Percentiles rank a stretch among this genome's conserved stretches.
Conservation (phyloP, 2,888 invertebrate species). For the Marasmarcha lunaedactyla region DNA sequence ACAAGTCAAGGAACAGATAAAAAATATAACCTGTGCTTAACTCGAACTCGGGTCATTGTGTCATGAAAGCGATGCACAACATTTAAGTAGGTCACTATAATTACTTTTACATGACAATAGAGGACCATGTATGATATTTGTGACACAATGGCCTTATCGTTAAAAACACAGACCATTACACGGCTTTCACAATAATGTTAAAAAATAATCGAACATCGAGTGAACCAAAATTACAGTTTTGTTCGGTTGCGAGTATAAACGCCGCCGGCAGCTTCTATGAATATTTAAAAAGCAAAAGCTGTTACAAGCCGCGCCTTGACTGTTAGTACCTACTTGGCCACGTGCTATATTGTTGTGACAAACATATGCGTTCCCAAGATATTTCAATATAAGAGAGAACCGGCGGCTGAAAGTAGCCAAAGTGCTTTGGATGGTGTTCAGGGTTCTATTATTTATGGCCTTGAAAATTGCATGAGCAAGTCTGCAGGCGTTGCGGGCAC, state of each 20-base stretch:
- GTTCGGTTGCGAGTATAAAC: neutral
- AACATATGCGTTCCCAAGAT: constrained; percentile 30
- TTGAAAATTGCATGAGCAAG: constrained; percentile 66
- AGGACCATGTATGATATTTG: constrained; percentile 28
- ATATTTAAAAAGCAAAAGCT: neutral
- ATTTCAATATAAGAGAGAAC: constrained; percentile 46
- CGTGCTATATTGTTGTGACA: constrained; percentile 2
- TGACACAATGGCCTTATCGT: constrained; percentile 24
- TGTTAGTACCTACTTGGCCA: neutral
- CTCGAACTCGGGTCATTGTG: no score
- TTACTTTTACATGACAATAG: constrained; percentile 27
- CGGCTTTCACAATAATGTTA: constrained; percentile 4
- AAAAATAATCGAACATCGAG: neutral
- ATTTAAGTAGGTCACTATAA: constrained; percentile 20
- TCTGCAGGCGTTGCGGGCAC: constrained; percentile 56
- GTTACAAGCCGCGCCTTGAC: neutral
- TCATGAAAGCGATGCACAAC: constrained; percentile 15
- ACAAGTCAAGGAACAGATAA: no score
- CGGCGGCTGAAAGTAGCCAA: constrained; percentile 69
- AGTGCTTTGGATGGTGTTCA: constrained; percentile 62
- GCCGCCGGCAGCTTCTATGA: neutral
- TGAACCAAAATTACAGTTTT: neutral
- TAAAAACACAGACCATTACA: constrained; percentile 6
- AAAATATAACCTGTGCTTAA: no score
- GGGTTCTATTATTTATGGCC: constrained; percentile 66